Conservation (phyloP, 1,140 invertebrate species). For the Drosophila arawakana region DNA sequence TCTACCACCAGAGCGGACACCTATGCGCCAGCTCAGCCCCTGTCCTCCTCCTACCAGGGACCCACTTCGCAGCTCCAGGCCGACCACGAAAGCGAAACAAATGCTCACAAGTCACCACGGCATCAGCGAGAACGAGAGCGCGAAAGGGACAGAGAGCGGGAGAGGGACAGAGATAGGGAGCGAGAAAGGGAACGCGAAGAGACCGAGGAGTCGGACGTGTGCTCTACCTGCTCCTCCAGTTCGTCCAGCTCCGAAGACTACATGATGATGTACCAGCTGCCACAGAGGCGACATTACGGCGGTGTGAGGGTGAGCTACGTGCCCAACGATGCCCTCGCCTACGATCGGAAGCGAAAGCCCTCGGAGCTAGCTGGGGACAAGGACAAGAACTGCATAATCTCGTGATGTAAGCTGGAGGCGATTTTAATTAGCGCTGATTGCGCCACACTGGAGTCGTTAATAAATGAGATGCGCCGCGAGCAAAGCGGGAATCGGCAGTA, state of each 20-base stretch:
- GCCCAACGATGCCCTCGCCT: conserved; percentile 93
- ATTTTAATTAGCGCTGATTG: conserved; percentile 64
- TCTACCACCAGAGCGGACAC: conserved; percentile 79
- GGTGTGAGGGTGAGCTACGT: conserved; percentile 95
- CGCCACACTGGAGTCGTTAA: conserved; percentile 5
- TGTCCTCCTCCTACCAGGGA: conserved; percentile 78
- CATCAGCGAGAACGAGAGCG: conserved; percentile 46
- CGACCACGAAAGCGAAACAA: conserved; percentile 19
- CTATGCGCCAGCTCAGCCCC: conserved; percentile 72
- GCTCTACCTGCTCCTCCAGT: conserved; percentile 92
- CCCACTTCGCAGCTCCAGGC: conserved; percentile 63
- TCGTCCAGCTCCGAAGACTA: conserved; percentile 92
- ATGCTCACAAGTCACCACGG: conserved; percentile 40
- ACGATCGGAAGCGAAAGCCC: conserved; percentile 88
- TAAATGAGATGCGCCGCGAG: conserved; percentile 34
- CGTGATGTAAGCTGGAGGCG: conserved; percentile 85
- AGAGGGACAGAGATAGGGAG: conserved; percentile 47
- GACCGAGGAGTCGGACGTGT: conserved; percentile 88
- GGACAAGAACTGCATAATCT: conserved; percentile 90
- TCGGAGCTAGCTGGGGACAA: conserved; percentile 79
- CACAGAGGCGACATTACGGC: conserved; percentile 92
- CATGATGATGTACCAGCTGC: conserved; percentile 92
- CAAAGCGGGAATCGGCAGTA: neutral
- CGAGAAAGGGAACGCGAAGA: conserved; percentile 84
- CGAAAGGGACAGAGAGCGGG: conserved; percentile 39